Evolutionary conservation across 2,888 invertebrate species (phyloP), one percentile per base, ranked within the genome.

Genomic region (Eretmocerus hayati): DNA sequence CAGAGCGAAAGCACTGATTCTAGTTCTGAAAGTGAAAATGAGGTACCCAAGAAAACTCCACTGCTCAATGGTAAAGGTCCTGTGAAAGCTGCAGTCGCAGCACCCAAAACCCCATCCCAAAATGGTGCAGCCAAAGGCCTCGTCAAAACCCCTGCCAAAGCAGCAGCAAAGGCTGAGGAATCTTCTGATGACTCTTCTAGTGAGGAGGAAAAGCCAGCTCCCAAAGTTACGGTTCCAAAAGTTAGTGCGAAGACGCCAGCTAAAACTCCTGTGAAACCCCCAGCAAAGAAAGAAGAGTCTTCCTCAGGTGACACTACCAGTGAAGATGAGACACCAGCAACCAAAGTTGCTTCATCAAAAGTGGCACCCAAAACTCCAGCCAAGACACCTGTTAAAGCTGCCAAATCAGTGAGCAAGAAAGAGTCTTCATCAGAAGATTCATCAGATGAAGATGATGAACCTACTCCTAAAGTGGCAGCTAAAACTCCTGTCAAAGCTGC

Each of bases 351-450:
- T 9, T 46, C 52, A 37, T 57, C 37, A 59, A 64, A 30, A 63
- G 65, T 23, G 60, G 60, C 49, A 45, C 22, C 63, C 55, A 58
- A 55, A 38, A 56, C 41, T 70, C 69, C 11, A 73, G 73, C 52
- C 72, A 73, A 19, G 74, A n/a, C n/a, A n/a, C n/a, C n/a, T n/a
- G n/a, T n/a, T n/a, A n/a, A n/a, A n/a, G n/a, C n/a, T n/a, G n/a
- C n/a, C n/a, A 74, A 4, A 61, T 71, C 13, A 73, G 73, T 52
- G 45, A 19, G 31, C 31, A 46, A 59, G 64, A 56, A 62, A 61
- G 56, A 65, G 65, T 38, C 32, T 26, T 70, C 73, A 21, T 72
- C 71, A 45, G 73, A 73, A 11, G 73, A 73, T 16, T 36, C 40
- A 16, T 71, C 64, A 49, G 67, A 67, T 23, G 69, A 72, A 9